Conservation (phyloP, 2,888 invertebrate species). For the Drosophila neotestacea region DNA sequence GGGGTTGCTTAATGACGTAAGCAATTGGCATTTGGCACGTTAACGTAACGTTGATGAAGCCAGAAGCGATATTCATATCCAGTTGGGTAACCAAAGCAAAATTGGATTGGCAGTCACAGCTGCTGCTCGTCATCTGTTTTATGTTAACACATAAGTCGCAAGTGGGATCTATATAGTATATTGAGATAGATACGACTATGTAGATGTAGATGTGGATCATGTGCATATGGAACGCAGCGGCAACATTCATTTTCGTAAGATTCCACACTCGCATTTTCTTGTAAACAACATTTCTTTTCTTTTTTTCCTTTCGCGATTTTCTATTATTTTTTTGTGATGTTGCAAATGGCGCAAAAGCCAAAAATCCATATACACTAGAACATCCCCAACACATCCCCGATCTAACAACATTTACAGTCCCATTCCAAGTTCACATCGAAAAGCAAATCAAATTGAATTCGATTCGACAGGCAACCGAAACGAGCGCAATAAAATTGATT, state of each 20-base stretch:
- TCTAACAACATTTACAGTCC: constrained; percentile 5
- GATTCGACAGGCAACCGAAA: constrained; percentile 77
- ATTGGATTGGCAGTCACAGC: constrained; percentile 73
- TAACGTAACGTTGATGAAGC: constrained; percentile 38
- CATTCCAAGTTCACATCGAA: constrained; percentile 49
- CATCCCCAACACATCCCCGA: neutral
- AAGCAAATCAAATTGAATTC: constrained; percentile 76
- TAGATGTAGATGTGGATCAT: constrained; percentile 49
- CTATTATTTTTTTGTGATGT: constrained; percentile 34
- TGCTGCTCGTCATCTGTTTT: constrained; percentile 74
- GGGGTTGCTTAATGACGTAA: constrained; percentile 33
- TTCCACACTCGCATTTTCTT: constrained; percentile 66
- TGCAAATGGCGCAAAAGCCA: constrained; percentile 50
- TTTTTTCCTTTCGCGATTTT: constrained; percentile 2
- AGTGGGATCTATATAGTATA: constrained; percentile 9
- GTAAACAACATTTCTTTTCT: constrained; percentile 66
- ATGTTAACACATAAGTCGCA: constrained; percentile 71
- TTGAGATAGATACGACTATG: neutral
- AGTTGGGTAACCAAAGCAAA: constrained; percentile 41
- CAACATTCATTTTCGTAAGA: constrained; percentile 61
- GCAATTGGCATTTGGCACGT: constrained; percentile 30
- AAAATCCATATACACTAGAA: constrained; percentile 7
- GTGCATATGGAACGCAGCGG: constrained; percentile 72
- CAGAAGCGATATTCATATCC: constrained; percentile 39
- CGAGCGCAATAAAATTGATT: constrained; percentile 78